Evolutionary conservation across 2,797 vertebrate genomes (phyloP).

Genomic region (Chaetodon trifasciatus): DNA sequence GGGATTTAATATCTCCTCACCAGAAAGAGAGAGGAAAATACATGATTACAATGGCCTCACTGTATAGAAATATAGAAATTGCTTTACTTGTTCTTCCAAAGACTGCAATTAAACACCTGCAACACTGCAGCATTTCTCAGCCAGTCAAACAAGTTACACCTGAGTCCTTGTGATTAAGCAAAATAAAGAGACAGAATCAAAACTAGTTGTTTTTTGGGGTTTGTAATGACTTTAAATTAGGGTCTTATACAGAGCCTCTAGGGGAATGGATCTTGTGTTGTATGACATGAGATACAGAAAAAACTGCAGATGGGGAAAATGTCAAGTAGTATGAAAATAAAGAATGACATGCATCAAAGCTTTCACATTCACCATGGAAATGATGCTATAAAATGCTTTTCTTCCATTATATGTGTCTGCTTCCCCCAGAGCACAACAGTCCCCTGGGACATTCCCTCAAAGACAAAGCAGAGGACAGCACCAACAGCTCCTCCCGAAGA

Average conservation of each 20-base stretch:
- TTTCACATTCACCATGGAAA: constrained; percentile 11
- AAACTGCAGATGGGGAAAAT: constrained; percentile 5
- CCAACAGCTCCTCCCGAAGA: constrained; percentile 4
- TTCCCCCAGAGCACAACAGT: constrained; percentile 23
- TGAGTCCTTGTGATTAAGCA: neutral
- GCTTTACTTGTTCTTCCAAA: neutral
- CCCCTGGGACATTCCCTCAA: constrained; percentile 49
- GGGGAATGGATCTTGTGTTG: neutral
- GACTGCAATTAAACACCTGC: constrained; percentile 2
- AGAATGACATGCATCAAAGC: constrained; percentile 11
- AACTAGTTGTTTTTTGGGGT: neutral
- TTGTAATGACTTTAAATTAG: neutral
- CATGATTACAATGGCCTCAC: constrained; percentile 3
- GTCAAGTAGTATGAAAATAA: constrained; percentile 9
- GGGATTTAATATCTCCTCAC: neutral
- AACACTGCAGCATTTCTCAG: neutral
- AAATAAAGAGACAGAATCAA: neutral
- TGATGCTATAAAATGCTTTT: constrained; percentile 18
- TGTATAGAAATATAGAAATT: constrained; percentile 4
- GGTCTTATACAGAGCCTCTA: neutral
- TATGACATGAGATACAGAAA: neutral
- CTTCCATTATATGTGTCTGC: constrained; percentile 21
- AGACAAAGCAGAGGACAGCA: constrained; percentile 50
- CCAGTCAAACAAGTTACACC: neutral
- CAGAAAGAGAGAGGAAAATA: neutral